Percentiles rank a stretch among this genome's conserved stretches.
These are phyloP conservation scores for Camponotus floridanus DNA, from an alignment of 1,140 invertebrate genomes.

Conservation along the genomic window DNA sequence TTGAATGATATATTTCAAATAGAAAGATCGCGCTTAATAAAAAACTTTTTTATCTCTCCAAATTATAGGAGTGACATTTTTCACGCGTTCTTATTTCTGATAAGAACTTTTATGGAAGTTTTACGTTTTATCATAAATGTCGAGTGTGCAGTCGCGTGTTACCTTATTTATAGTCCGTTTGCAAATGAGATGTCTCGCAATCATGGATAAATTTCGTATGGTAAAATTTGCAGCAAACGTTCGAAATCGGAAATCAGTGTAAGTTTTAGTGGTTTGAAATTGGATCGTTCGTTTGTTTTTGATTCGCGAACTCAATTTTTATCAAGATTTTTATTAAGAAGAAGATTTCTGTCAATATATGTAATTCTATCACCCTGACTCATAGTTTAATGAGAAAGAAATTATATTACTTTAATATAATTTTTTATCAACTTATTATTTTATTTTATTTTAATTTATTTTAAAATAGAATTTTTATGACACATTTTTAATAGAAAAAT, in stretches of 20 bases:
- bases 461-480: background rate
- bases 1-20: background rate
- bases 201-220: background rate
- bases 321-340: background rate
- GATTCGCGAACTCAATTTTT: background rate
- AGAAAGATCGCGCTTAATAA: conserved; percentile 14
- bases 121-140: conserved; percentile 24
- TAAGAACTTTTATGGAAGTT: conserved; percentile 38
- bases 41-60: background rate
- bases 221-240: background rate
- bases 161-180: background rate
- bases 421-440: background rate
- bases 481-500: background rate
- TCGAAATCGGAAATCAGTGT: background rate
- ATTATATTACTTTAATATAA: background rate
- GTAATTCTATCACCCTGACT: background rate
- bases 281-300: background rate
- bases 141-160: background rate
- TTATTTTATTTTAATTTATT: too few relatives aligned
- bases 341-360: background rate
- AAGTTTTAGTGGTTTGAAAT: background rate
- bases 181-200: conserved; percentile 1
- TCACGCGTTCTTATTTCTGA: background rate
- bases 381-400: background rate
- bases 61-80: conserved; percentile 6